Conservation (phyloP, 1,140 invertebrate species). For the Mesaphorura yosii region DNA sequence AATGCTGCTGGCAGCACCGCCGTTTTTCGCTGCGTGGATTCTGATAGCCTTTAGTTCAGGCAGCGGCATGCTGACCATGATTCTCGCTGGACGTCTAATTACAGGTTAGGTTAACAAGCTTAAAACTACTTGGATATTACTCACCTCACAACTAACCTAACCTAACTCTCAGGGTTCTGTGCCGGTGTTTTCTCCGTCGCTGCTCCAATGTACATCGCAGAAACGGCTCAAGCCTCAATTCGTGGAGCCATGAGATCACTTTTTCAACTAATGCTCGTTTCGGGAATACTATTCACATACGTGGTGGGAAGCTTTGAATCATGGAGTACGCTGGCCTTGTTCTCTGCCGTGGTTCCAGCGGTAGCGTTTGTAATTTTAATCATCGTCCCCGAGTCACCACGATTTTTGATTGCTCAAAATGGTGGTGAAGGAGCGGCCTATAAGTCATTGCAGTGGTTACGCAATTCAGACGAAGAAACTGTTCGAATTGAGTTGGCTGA, state of each 20-base stretch:
- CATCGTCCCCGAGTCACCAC: not conserved
- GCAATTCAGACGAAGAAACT: not conserved
- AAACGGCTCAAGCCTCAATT: not conserved
- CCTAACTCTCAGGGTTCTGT: conserved; percentile 1
- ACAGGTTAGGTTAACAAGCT: not conserved
- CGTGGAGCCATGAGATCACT: not conserved
- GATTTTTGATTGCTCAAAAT: not conserved
- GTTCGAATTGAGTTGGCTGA: not conserved
- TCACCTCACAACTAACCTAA: not conserved
- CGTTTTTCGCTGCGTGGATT: conserved; percentile 5
- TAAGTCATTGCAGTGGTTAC: conserved; percentile 1
- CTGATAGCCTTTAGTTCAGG: conserved; percentile 4
- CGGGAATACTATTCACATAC: conserved; percentile 4
- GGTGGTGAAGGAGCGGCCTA: not conserved
- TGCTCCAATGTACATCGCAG: conserved; percentile 1
- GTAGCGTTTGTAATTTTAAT: not conserved
- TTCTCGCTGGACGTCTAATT: not conserved
- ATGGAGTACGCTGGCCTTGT: not conserved
- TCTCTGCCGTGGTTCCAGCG: conserved; percentile 1
- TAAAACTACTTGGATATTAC: not conserved
- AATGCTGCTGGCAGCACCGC: conserved; percentile 1
- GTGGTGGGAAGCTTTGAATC: not conserved
- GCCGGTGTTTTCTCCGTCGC: not conserved
- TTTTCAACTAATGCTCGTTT: conserved; percentile 3
- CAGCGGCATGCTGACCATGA: not conserved